These are phyloP conservation scores for Setipinna tenuifilis DNA, from an alignment of 2,797 vertebrate species.

Conservation along the genomic window DNA sequence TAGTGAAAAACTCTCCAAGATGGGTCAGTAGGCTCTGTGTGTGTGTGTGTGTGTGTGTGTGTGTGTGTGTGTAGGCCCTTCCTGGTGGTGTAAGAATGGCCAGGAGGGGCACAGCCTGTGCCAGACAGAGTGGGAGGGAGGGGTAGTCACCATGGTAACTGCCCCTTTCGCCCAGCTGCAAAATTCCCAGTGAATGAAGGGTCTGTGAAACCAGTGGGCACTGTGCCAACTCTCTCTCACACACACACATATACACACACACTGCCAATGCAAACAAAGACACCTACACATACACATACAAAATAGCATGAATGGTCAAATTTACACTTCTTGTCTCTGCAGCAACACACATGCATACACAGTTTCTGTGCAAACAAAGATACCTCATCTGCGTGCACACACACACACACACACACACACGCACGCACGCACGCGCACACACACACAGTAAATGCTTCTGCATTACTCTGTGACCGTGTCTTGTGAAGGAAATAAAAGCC, in stretches of 20 bases:
- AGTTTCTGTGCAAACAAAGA: constrained; percentile 2
- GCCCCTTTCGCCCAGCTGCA: constrained; percentile 35
- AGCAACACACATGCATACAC: not conserved
- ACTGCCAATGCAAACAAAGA: constrained; percentile 18
- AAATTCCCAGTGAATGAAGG: constrained; percentile 52
- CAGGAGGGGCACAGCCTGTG: not conserved
- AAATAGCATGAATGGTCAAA: not conserved
- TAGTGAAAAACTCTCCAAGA: too few relatives aligned
- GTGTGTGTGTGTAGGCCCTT: not conserved
- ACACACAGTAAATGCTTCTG: not conserved
- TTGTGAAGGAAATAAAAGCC: not conserved
- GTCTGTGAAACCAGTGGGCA: constrained; percentile 47
- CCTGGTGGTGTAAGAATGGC: not conserved
- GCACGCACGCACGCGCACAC: constrained; percentile 32
- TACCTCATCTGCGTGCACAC: constrained; percentile 21
- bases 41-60: not conserved
- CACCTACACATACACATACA: constrained; percentile 21
- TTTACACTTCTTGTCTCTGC: not conserved
- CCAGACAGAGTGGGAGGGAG: not conserved
- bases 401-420: constrained; percentile 38
- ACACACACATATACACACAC: not conserved
- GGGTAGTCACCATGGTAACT: constrained; percentile 40
- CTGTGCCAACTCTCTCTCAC: constrained; percentile 41
- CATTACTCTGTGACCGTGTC: not conserved
- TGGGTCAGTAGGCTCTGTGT: not conserved